These are phyloP conservation scores for Rhineura floridana DNA, from an alignment of 2,113 vertebrate species.

Conservation along the genomic window DNA sequence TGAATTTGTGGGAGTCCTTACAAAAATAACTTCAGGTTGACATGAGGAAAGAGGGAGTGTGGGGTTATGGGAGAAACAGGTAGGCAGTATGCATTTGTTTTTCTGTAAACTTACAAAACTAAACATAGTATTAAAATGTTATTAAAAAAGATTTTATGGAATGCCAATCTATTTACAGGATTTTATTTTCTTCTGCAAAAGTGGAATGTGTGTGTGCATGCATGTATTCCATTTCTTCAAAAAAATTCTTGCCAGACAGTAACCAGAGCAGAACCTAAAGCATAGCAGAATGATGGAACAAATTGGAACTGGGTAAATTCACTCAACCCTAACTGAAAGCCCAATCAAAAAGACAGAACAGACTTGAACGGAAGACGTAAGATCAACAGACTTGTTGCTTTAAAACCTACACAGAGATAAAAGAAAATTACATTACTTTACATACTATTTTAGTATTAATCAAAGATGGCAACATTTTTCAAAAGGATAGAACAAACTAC, in stretches of 20 bases:
- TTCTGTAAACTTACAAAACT: background rate
- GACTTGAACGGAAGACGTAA: background rate
- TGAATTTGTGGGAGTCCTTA: too few relatives aligned
- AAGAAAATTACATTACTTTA: conserved; percentile 1
- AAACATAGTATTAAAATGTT: background rate
- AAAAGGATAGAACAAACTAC: background rate
- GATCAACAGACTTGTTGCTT: background rate
- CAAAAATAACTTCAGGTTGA: background rate
- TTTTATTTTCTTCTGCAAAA: background rate
- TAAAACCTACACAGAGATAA: background rate
- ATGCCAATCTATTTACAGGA: background rate
- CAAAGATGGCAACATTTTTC: background rate
- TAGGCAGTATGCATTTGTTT: background rate
- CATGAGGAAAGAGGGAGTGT: background rate
- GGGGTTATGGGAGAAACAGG: background rate
- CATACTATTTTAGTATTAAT: conserved; percentile 9
- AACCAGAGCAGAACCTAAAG: background rate
- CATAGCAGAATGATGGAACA: background rate
- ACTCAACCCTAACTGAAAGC: background rate
- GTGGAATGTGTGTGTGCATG: background rate
- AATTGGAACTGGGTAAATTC: background rate
- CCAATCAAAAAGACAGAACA: background rate
- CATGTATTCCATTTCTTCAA: background rate
- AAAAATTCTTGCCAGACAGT: too few relatives aligned
- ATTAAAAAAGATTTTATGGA: background rate